A percentile compares a stretch with the other conserved stretches of the same genome.
Evolutionary conservation across 2,113 vertebrate genomes (phyloP).

Genomic region (Hypanus sabinus): DNA sequence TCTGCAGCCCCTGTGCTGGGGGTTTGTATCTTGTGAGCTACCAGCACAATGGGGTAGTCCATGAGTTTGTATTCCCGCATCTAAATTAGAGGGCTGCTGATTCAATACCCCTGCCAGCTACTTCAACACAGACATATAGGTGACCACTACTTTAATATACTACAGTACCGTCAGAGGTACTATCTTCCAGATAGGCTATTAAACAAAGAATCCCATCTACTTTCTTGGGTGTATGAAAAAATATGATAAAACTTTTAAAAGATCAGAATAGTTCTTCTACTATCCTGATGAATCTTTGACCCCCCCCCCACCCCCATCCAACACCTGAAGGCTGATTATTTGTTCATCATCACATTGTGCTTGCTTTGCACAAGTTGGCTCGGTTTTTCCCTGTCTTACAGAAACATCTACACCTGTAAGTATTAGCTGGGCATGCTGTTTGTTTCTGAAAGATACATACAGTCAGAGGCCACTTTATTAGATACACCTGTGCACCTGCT

Average conservation of each 20-base stretch:
- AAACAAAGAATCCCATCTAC: neutral
- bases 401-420: neutral
- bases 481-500: too few relatives aligned
- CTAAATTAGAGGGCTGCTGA: neutral
- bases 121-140: too few relatives aligned
- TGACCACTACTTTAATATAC: too few relatives aligned
- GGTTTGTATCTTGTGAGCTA: neutral
- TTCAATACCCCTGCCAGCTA: too few relatives aligned
- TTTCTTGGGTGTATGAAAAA: neutral
- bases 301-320: neutral
- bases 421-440: neutral
- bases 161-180: neutral
- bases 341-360: neutral
- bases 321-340: neutral
- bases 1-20: neutral
- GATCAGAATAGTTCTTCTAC: neutral
- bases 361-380: neutral
- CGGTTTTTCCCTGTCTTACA: neutral
- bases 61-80: neutral
- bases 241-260: neutral
- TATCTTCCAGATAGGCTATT: neutral
- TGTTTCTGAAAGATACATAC: neutral
- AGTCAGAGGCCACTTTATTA: too few relatives aligned
- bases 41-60: neutral
- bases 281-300: neutral